phyloP scores from a whole-genome alignment of 2,113 vertebrate genomes.

The Lonchura striata region DNA sequence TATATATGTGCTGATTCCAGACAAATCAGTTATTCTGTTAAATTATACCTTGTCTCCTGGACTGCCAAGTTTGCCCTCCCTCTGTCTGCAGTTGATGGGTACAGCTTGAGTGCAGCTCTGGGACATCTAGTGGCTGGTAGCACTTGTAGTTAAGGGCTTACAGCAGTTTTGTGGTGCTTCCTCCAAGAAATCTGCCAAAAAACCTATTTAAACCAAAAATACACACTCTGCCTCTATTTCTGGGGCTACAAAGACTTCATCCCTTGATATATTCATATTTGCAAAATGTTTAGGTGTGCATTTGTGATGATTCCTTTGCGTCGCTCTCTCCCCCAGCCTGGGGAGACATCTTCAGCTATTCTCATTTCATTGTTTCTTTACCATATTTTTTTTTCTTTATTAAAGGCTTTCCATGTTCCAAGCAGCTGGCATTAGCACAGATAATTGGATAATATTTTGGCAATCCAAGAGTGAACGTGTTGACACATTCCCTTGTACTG shows the following conservation, averaged over 20 bases:
- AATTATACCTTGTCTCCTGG: not conserved
- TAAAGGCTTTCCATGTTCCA: not conserved
- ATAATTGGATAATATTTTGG: not conserved
- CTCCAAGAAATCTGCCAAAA: not conserved
- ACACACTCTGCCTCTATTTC: not conserved
- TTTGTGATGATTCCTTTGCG: not conserved
- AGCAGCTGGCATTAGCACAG: not conserved
- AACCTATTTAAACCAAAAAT: not conserved
- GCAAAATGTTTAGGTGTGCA: not conserved
- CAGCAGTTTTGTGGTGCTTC: not conserved
- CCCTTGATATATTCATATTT: not conserved
- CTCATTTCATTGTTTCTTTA: not conserved
- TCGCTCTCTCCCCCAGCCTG: not conserved
- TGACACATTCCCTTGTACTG: not conserved
- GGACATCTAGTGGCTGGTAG: conserved; percentile 21
- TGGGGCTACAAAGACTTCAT: not conserved
- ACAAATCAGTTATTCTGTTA: not conserved
- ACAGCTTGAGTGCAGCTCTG: not conserved
- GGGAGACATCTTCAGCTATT: not conserved
- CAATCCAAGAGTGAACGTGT: not conserved
- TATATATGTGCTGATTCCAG: not conserved
- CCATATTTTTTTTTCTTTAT: not conserved
- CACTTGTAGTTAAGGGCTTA: not conserved
- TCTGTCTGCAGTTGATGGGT: not conserved
- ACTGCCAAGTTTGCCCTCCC: not conserved